A percentile compares a stretch with the other conserved stretches of the same genome.
Evolutionary conservation across 1,140 invertebrate genomes (phyloP).

Genomic region (Lineus longissimus): DNA sequence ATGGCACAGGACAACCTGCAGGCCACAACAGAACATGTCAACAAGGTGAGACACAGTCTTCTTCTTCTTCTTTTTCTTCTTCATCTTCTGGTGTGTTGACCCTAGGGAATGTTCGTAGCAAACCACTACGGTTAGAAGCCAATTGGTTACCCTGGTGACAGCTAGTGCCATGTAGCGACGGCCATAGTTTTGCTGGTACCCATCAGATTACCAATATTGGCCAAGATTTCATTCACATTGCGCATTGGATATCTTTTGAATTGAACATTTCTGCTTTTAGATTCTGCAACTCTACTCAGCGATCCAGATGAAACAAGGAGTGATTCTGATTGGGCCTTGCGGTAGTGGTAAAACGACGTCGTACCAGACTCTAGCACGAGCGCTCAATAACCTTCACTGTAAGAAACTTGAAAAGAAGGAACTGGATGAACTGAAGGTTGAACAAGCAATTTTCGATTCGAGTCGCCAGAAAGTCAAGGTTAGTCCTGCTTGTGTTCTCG

Average conservation of each 20-base stretch:
- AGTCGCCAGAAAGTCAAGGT: slow-evolving; percentile 11
- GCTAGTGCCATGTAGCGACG: background rate
- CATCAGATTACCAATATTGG: too few relatives aligned
- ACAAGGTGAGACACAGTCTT: slow-evolving; percentile 31
- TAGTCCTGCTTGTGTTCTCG: too few relatives aligned
- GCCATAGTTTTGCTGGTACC: too few relatives aligned
- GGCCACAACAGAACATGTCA: slow-evolving; percentile 27
- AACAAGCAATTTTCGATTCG: background rate
- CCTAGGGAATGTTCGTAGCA: background rate
- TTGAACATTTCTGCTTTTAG: slow-evolving; percentile 22
- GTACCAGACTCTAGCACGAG: slow-evolving; percentile 33
- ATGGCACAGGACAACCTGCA: slow-evolving; percentile 40
- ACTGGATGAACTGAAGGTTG: background rate
- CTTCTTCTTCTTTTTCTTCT: background rate
- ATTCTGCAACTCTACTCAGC: slow-evolving; percentile 42
- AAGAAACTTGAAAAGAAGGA: background rate
- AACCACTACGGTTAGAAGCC: background rate
- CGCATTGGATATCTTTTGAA: background rate
- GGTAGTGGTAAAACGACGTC: slow-evolving; percentile 49
- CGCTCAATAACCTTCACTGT: slow-evolving; percentile 46
- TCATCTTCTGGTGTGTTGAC: background rate
- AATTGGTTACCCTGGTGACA: background rate
- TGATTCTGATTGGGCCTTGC: slow-evolving; percentile 40
- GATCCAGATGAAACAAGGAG: slow-evolving; percentile 33
- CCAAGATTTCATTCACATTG: background rate